Conservation (phyloP, 2,797 vertebrate genomes). For the Manis crassicaudata region DNA sequence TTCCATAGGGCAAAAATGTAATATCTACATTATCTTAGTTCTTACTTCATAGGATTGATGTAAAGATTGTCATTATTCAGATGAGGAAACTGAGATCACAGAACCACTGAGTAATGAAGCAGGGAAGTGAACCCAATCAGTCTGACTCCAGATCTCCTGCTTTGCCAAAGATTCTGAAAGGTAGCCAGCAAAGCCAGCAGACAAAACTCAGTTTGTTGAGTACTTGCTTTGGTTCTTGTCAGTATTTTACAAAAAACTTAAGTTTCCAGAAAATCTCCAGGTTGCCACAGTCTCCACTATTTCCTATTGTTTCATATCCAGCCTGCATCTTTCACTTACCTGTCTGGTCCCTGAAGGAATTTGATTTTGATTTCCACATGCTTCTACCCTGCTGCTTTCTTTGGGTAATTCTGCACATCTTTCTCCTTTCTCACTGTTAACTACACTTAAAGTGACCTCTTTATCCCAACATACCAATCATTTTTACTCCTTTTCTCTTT, state of each 20-base stretch:
- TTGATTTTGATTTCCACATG: neutral
- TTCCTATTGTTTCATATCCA: neutral
- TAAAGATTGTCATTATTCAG: neutral
- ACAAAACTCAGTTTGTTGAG: neutral
- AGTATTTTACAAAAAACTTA: neutral
- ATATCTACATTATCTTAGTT: neutral
- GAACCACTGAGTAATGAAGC: neutral
- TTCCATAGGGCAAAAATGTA: too few species aligned
- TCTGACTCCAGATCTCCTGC: neutral
- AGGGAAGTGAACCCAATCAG: neutral
- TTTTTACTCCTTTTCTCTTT: neutral
- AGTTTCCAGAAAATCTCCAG: neutral
- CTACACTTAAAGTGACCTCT: neutral
- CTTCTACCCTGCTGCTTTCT: neutral
- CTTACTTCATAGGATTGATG: neutral
- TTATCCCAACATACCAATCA: neutral
- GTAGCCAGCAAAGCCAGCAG: neutral
- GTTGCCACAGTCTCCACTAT: neutral
- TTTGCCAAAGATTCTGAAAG: neutral
- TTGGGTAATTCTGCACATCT: neutral
- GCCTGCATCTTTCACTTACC: neutral
- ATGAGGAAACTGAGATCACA: neutral
- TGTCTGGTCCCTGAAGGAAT: neutral
- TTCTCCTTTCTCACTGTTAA: neutral
- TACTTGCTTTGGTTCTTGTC: neutral